Conservation (phyloP, 2,888 invertebrate genomes). For the Ischnus inquisitorius region DNA sequence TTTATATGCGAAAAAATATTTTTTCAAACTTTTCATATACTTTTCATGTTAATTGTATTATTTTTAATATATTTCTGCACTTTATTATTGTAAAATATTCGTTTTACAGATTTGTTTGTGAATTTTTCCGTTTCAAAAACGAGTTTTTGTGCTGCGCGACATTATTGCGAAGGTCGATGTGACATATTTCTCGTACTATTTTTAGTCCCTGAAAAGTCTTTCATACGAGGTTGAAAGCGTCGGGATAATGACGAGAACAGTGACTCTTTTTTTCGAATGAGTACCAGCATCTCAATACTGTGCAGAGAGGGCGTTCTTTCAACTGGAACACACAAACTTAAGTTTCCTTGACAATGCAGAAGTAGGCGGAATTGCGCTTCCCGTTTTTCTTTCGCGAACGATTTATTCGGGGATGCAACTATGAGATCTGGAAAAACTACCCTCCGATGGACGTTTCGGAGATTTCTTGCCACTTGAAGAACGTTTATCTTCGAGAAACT, state of each 20-base stretch:
- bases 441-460: neutral
- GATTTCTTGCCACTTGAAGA: neutral
- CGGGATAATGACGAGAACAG: no score
- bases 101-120: neutral
- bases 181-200: neutral
- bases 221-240: neutral
- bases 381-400: neutral
- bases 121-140: neutral
- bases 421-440: neutral
- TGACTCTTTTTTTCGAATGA: no score
- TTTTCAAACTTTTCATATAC: no score
- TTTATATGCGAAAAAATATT: no score
- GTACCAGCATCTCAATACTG: neutral
- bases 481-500: conserved; percentile 13
- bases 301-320: neutral
- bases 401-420: neutral
- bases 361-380: neutral
- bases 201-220: neutral
- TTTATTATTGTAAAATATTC: neutral
- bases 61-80: neutral
- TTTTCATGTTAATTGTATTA: neutral
- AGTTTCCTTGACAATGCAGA: conserved; percentile 7
- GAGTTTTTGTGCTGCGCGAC: neutral
- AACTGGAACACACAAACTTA: neutral
- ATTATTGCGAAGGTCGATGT: neutral